phyloP scores from a whole-genome alignment of 2,113 vertebrate genomes.

The Oreocharis arfaki region DNA sequence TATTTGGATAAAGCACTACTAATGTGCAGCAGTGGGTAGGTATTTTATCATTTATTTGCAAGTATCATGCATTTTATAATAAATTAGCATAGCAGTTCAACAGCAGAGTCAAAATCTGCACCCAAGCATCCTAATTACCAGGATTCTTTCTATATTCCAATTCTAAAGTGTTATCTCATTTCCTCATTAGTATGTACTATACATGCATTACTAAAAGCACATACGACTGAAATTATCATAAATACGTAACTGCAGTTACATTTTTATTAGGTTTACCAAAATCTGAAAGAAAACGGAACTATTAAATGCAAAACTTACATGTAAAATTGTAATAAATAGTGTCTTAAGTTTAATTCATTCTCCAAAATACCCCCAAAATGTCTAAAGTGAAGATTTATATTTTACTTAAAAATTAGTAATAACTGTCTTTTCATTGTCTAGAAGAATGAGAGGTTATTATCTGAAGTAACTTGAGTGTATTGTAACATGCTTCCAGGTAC shows the following conservation, averaged over 20 bases:
- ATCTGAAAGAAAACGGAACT: not conserved
- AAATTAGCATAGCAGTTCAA: constrained; percentile 55
- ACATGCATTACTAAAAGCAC: constrained; percentile 10
- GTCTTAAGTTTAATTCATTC: not conserved
- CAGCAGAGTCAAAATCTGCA: constrained; percentile 30
- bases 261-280: constrained; percentile 30
- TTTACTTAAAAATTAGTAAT: not conserved
- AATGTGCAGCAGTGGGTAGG: not conserved
- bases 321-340: not conserved
- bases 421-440: not conserved
- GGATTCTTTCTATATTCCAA: not conserved
- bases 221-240: constrained; percentile 41
- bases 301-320: not conserved
- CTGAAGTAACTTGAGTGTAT: not conserved
- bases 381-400: not conserved
- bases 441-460: not conserved
- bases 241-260: constrained; percentile 8
- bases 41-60: constrained; percentile 48
- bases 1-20: not conserved
- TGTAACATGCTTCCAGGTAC: not conserved
- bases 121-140: constrained; percentile 22
- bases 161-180: constrained; percentile 1
- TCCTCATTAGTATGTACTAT: constrained; percentile 44
- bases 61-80: constrained; percentile 36
- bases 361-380: not conserved